These are phyloP conservation scores for Strongylocentrotus purpuratus DNA, from an alignment of 35 echinoderm and acorn worm genomes.

Conservation along the genomic window DNA sequence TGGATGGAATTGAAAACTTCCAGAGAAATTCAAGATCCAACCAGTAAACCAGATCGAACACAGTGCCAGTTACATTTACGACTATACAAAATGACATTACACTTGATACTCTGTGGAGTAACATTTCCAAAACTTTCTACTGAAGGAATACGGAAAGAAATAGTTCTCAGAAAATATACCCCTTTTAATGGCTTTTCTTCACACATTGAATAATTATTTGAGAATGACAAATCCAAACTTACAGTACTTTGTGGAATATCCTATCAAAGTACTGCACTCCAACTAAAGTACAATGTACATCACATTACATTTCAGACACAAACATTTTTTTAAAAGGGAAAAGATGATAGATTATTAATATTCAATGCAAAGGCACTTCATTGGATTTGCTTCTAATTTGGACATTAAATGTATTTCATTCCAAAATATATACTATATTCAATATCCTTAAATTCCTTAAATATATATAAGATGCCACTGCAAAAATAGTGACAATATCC, in stretches of 20 bases:
- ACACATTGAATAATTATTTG: background rate
- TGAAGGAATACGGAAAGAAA: too few species aligned
- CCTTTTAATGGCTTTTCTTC: background rate
- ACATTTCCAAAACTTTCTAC: too few species aligned
- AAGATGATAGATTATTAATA: background rate
- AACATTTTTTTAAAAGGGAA: background rate
- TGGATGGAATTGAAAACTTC: too few species aligned
- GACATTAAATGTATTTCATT: background rate
- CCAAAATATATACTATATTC: too few species aligned
- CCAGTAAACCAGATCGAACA: too few species aligned
- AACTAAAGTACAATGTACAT: background rate
- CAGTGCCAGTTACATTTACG: too few species aligned
- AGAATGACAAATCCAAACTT: background rate
- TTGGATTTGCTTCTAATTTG: background rate
- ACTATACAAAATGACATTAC: too few species aligned
- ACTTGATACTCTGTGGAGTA: too few species aligned
- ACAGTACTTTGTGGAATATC: background rate
- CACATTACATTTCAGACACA: background rate
- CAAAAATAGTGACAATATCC: background rate
- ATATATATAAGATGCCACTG: background rate
- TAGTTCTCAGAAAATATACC: too few species aligned
- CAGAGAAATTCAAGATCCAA: too few species aligned
- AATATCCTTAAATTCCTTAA: background rate
- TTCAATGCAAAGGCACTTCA: background rate
- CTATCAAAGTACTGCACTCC: background rate